Base-by-base conservation (phyloP, 1,140 invertebrate genomes). In the Ectropis grisescens region DNA sequence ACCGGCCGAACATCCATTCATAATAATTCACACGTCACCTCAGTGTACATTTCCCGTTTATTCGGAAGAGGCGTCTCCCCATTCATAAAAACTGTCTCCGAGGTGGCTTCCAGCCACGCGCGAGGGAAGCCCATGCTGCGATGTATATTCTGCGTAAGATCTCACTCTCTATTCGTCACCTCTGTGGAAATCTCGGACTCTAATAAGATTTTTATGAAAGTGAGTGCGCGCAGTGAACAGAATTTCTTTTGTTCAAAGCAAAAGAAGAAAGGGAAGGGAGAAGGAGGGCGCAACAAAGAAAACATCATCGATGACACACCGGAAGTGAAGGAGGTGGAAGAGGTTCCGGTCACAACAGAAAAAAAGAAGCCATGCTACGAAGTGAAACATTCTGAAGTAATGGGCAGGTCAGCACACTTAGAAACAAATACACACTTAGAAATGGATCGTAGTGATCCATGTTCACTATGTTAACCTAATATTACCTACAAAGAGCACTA, bases 371-470 rank as follows among this genome's bases (percentile, higher is more conserved):
- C 54, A 2, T 78, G 83, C 9, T 86, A 79, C 43, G 74, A 83
- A 38, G 60, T 85, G 9, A 82, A 65, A 24, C 69, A 81, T 5
- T 86, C 84, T 0, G 75, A 84, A 11, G 44, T 84, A 12, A 84
- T 83, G 78, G 85, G 85, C 36, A 72, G 85, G 81, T 83, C 28
- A 49, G 54, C 8, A 19, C n/a, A n/a, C n/a, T n/a, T n/a, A n/a
- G n/a, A n/a, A 36, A 1, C 7, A 28, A n/a, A n/a, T n/a, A n/a
- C n/a, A n/a, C n/a, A n/a, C n/a, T n/a, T n/a, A n/a, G n/a, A n/a
- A n/a, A n/a, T n/a, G n/a, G n/a, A n/a, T n/a, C n/a, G n/a, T n/a
- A n/a, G n/a, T n/a, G n/a, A n/a, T n/a, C n/a, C n/a, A n/a, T n/a
- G n/a, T n/a, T n/a, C n/a, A n/a, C n/a, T n/a, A n/a, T n/a, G n/a